phyloP scores from a whole-genome alignment of 2,797 vertebrate genomes.

The Acrocephalus scirpaceus region DNA sequence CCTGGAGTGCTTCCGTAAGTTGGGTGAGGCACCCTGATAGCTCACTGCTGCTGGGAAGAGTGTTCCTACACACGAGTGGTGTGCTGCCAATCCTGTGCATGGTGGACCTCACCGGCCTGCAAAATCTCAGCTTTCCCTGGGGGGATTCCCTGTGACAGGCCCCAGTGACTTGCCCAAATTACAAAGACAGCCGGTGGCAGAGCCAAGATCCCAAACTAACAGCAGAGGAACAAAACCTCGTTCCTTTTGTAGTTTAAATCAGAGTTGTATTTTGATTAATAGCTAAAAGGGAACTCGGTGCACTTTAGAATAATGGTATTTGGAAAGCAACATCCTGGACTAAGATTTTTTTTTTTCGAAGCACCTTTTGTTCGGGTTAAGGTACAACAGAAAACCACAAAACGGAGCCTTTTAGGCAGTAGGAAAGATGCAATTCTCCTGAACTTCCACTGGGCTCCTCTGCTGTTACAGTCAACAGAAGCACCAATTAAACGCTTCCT shows the following conservation, averaged over 20 bases:
- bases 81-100: neutral
- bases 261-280: neutral
- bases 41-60: neutral
- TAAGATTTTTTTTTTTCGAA: neutral
- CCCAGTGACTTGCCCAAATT: neutral
- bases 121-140: accelerated
- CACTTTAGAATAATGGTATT: neutral
- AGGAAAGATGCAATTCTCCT: constrained; percentile 25
- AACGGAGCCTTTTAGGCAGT: neutral
- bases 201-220: neutral
- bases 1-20: neutral
- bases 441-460: constrained; percentile 59
- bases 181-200: neutral
- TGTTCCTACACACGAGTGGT: neutral
- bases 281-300: neutral
- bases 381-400: neutral
- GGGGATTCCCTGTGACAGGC: neutral
- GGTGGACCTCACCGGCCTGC: accelerated
- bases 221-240: neutral
- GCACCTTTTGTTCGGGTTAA: neutral
- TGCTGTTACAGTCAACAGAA: constrained; percentile 47
- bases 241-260: neutral
- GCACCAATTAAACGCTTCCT: neutral
- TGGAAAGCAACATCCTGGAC: neutral
- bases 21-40: neutral